A percentile compares a stretch with the other conserved stretches of the same genome.
phyloP scores from a whole-genome alignment of 2,797 vertebrate genomes.

The Spinus olivaceus region DNA sequence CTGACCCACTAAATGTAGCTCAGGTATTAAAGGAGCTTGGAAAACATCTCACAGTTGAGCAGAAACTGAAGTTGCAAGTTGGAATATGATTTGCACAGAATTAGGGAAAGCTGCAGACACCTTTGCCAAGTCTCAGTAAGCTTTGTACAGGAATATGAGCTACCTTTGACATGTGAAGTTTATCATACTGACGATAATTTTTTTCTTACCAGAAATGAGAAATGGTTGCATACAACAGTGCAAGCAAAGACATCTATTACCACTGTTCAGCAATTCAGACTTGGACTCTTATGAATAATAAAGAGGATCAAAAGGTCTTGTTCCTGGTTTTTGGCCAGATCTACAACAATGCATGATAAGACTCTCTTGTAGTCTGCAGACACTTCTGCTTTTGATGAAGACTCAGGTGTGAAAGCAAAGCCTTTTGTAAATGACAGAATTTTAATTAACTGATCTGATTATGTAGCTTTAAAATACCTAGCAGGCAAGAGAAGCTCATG shows the following conservation, averaged over 20 bases:
- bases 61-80: not conserved
- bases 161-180: not conserved
- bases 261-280: not conserved
- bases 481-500: not conserved
- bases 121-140: not conserved
- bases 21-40: not conserved
- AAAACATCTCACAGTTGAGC: not conserved
- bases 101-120: not conserved
- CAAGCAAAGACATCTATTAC: not conserved
- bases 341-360: not conserved
- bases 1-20: not conserved
- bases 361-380: not conserved
- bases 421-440: not conserved
- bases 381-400: not conserved
- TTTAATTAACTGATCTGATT: not conserved
- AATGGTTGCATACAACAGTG: not conserved
- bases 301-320: constrained; percentile 1
- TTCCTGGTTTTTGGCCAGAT: not conserved
- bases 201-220: not conserved
- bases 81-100: not conserved
- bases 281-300: not conserved
- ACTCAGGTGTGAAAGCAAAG: not conserved
- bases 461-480: not conserved
- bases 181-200: not conserved
- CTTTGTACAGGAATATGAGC: not conserved